Evolutionary conservation across 2,888 invertebrate species (phyloP), one percentile per base, ranked within the genome.

Genomic region (Tachina grossa): DNA sequence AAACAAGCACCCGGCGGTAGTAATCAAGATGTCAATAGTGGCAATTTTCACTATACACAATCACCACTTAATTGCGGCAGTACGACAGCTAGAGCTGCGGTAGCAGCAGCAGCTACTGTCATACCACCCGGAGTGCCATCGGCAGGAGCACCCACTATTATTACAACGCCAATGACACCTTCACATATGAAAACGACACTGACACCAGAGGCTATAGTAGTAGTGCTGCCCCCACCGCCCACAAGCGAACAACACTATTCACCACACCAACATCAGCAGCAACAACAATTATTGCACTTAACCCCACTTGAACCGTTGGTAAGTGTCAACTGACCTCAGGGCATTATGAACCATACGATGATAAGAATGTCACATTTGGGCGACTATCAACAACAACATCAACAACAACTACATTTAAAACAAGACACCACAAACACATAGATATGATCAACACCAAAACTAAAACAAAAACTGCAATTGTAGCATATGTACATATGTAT

Each of bases 281-380:
- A 90, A 87, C 90, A 90, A 49, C 83, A 87, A 63, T 80, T 87
- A 74, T 68, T 87, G 85, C 88, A 87, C 86, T 81, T 87, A 83
- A 84, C 86, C 81, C 77, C 88, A 84, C 88, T 89, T 85, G 91
- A 91, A 87, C 91, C 91, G 63, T 87, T 91, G 90, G 91, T 91
- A 88, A 91, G 91, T 87, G 91, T 91, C 77, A 91, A 91, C 89
- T 91, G 91, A 91, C 91, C 91, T 88, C 89, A 88, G 89, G 88
- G 87, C 68, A 78, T 81, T 49, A 72, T 85, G 77, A 81, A 83
- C 63, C 84, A 84, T 63, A 78, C 71, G 61, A 66, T 75, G 53
- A 53, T 84, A 71, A 78, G 69, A 55, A 57, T 68, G 80, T 74
- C 85, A 69, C 79, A 83, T 68, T 74, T 77, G 43, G 65, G 13